Evolutionary conservation across 1,140 invertebrate genomes (phyloP).

Genomic region (Ladona fulva): DNA sequence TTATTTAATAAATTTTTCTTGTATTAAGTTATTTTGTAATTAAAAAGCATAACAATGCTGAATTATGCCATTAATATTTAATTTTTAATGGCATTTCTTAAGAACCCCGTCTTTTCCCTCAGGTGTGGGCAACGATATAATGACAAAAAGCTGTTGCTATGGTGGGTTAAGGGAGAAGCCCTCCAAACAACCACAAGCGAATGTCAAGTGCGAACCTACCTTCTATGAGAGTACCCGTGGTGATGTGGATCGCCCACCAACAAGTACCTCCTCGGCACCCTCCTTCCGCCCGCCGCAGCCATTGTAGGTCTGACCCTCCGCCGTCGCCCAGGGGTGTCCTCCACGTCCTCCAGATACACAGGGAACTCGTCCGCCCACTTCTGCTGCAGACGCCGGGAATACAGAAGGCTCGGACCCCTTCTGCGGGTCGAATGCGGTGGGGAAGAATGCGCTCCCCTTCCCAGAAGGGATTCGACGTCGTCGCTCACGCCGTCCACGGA

Average conservation of each 20-base stretch:
- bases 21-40: too few relatives aligned
- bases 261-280: neutral
- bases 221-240: neutral
- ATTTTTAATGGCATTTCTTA: too few relatives aligned
- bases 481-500: neutral
- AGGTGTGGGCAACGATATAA: too few relatives aligned
- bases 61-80: too few relatives aligned
- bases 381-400: neutral
- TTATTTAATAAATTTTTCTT: too few relatives aligned
- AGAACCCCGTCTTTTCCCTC: too few relatives aligned
- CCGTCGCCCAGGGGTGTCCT: neutral
- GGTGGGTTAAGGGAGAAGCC: too few relatives aligned
- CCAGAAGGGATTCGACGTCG: neutral
- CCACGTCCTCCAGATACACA: neutral
- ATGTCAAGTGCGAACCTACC: too few relatives aligned
- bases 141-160: too few relatives aligned
- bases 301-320: neutral
- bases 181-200: too few relatives aligned
- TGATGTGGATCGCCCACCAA: neutral
- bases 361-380: neutral
- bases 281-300: neutral
- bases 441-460: neutral
- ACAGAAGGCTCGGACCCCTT: slow-evolving; percentile 13
- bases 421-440: slow-evolving; percentile 33
- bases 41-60: too few relatives aligned